Conservation (phyloP, 1,140 invertebrate genomes). For the Conus ventricosus region DNA sequence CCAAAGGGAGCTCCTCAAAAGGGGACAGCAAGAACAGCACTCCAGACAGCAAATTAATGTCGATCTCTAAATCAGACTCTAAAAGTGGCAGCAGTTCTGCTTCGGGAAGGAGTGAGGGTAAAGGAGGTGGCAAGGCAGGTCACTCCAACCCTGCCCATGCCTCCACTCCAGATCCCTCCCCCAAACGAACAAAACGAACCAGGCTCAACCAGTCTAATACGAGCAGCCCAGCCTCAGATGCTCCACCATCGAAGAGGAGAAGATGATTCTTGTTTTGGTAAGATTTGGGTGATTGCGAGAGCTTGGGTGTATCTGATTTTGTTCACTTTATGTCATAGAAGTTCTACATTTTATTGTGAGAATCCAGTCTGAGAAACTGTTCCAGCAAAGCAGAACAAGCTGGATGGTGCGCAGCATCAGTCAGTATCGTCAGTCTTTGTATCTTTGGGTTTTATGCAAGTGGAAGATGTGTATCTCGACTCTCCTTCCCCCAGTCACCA, state of each 20-base stretch:
- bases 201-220: constrained; percentile 56
- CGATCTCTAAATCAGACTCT: background rate
- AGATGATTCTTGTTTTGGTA: constrained; percentile 37
- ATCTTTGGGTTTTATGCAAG: too few species aligned
- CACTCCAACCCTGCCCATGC: constrained; percentile 7
- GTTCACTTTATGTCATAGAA: background rate
- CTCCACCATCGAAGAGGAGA: constrained; percentile 51
- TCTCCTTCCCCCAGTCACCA: too few species aligned
- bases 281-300: background rate
- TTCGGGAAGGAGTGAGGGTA: constrained; percentile 2
- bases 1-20: background rate
- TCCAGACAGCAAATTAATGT: background rate
- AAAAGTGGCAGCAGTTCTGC: background rate
- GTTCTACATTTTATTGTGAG: too few species aligned
- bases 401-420: too few species aligned
- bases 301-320: background rate
- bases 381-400: too few species aligned
- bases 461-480: too few species aligned
- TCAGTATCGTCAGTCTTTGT: too few species aligned
- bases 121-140: background rate
- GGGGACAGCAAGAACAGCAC: background rate
- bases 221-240: constrained; percentile 60
- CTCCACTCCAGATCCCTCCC: constrained; percentile 62
- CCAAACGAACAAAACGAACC: constrained; percentile 67
- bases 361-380: too few species aligned